Percentiles rank a stretch among this genome's conserved stretches.
phyloP scores from a whole-genome alignment of 2,113 vertebrate species.

The Siniperca chuatsi region DNA sequence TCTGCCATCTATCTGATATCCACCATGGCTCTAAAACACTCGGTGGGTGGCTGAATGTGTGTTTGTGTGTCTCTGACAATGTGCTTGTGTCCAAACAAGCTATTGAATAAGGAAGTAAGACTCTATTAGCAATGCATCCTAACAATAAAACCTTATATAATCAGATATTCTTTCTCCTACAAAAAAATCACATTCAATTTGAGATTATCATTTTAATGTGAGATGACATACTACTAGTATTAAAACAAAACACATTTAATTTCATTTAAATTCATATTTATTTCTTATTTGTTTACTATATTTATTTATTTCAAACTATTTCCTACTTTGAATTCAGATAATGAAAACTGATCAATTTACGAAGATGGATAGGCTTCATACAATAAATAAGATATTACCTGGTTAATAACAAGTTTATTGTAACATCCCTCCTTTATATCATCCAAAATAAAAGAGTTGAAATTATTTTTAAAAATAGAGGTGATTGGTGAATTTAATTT shows the following conservation, averaged over 20 bases:
- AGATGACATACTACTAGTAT: background rate
- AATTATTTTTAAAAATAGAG: background rate
- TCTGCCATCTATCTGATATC: constrained; percentile 83
- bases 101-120: background rate
- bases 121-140: background rate
- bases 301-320: background rate
- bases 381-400: background rate
- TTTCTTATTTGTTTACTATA: background rate
- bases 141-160: background rate
- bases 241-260: background rate
- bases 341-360: background rate
- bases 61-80: constrained; percentile 3
- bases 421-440: background rate
- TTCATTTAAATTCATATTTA: background rate
- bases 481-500: background rate
- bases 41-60: constrained; percentile 63
- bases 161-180: background rate
- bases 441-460: background rate
- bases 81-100: constrained; percentile 27
- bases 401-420: background rate
- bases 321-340: background rate
- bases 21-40: constrained; percentile 66
- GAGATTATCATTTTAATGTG: no score
- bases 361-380: background rate
- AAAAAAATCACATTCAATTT: background rate